phyloP scores from a whole-genome alignment of 2,797 vertebrate species.

The Todus mexicanus region DNA sequence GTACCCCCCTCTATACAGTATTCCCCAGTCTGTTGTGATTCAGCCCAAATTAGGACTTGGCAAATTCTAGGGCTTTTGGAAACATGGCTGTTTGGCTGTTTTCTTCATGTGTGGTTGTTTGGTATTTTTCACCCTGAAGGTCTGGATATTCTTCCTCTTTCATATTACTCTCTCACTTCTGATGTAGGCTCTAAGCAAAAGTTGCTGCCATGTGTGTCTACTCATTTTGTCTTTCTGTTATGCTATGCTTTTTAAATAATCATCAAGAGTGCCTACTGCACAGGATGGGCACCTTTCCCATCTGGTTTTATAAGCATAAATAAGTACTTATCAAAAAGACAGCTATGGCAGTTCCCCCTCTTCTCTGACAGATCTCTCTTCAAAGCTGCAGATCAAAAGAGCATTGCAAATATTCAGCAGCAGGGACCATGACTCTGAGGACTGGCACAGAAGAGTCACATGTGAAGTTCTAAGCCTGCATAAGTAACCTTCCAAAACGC shows the following conservation, averaged over 20 bases:
- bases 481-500: slow-evolving; percentile 11
- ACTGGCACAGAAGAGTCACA: background rate
- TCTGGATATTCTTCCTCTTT: background rate
- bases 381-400: slow-evolving; percentile 44
- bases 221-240: slow-evolving; percentile 15
- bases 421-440: background rate
- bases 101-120: background rate
- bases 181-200: background rate
- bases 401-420: background rate
- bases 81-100: background rate
- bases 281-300: background rate
- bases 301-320: slow-evolving; percentile 12
- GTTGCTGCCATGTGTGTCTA: background rate
- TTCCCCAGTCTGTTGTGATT: background rate
- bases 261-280: background rate
- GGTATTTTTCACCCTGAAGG: background rate
- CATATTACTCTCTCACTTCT: background rate
- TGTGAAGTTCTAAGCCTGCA: background rate
- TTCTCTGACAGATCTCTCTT: slow-evolving; percentile 30
- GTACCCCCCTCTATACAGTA: background rate
- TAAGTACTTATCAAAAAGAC: background rate
- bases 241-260: background rate
- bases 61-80: background rate
- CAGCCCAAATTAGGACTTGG: background rate
- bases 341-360: background rate